Percentiles rank a stretch among this genome's conserved stretches.
Evolutionary conservation across 2,888 invertebrate genomes (phyloP).

Genomic region (Carterocephalus palaemon): DNA sequence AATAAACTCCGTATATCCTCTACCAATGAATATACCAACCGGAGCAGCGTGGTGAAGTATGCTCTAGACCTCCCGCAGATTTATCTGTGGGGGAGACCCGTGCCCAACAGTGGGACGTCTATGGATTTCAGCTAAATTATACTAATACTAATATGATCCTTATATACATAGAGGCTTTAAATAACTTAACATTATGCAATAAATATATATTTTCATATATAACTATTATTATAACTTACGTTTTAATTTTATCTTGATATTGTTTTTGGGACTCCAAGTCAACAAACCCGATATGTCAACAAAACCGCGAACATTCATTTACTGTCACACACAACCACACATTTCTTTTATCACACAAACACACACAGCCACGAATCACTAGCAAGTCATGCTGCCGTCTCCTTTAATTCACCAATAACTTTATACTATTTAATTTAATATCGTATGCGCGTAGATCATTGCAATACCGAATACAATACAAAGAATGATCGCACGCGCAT

Average conservation of each 20-base stretch:
- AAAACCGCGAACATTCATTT: slow-evolving; percentile 72
- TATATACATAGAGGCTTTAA: no score
- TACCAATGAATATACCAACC: no score
- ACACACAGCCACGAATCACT: slow-evolving; percentile 35
- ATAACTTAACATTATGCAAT: neutral
- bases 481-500: slow-evolving; percentile 67
- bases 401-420: slow-evolving; percentile 15
- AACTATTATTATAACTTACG: slow-evolving; percentile 49
- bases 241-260: slow-evolving; percentile 75
- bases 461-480: slow-evolving; percentile 47
- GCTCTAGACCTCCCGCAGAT: no score
- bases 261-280: slow-evolving; percentile 73
- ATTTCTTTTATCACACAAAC: slow-evolving; percentile 42
- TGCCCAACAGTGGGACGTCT: no score
- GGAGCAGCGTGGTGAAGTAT: no score
- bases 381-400: slow-evolving; percentile 15
- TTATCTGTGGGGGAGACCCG: no score
- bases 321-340: slow-evolving; percentile 66
- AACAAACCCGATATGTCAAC: slow-evolving; percentile 70
- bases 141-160: no score
- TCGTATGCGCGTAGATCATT: slow-evolving; percentile 15
- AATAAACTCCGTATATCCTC: no score
- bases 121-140: no score
- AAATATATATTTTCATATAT: no score
- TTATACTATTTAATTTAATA: slow-evolving; percentile 21